These are phyloP conservation scores for Telmatochromis sp. DNA, from an alignment of 2,113 vertebrate genomes.

Conservation along the genomic window DNA sequence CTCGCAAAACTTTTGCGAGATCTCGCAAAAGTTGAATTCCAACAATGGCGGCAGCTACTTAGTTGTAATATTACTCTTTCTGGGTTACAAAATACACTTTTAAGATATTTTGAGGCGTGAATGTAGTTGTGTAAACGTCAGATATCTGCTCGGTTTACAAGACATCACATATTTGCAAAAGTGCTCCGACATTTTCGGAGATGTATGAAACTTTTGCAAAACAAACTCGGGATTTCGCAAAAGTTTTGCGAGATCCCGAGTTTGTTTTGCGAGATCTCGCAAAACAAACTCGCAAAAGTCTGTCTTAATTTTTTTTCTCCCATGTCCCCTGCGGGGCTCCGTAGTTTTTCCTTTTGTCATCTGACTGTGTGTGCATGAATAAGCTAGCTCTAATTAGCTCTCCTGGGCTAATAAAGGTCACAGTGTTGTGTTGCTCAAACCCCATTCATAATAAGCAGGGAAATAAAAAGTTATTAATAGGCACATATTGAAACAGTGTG, in stretches of 20 bases:
- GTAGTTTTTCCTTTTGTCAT: not conserved
- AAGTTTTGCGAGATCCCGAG: too few relatives aligned
- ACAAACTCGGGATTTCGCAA: too few relatives aligned
- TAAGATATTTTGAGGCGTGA: not conserved
- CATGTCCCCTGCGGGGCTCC: not conserved
- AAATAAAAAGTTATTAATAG: conserved; percentile 35
- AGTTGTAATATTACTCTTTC: not conserved
- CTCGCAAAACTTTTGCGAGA: too few relatives aligned
- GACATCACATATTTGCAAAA: too few relatives aligned
- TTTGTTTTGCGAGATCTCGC: not conserved
- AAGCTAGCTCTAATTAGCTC: not conserved
- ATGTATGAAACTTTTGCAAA: not conserved
- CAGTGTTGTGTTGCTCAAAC: not conserved
- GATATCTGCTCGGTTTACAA: not conserved
- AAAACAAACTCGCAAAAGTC: not conserved
- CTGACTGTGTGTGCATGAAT: not conserved
- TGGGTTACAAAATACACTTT: not conserved
- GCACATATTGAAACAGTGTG: not conserved
- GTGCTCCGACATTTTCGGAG: too few relatives aligned
- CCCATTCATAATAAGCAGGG: conserved; percentile 4
- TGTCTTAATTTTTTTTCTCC: not conserved
- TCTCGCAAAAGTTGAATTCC: not conserved
- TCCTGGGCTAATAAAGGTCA: conserved; percentile 34
- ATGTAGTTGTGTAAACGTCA: not conserved
- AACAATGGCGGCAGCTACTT: not conserved